phyloP scores from a whole-genome alignment of 2,113 vertebrate genomes.

The Sylvilagus bachmani region DNA sequence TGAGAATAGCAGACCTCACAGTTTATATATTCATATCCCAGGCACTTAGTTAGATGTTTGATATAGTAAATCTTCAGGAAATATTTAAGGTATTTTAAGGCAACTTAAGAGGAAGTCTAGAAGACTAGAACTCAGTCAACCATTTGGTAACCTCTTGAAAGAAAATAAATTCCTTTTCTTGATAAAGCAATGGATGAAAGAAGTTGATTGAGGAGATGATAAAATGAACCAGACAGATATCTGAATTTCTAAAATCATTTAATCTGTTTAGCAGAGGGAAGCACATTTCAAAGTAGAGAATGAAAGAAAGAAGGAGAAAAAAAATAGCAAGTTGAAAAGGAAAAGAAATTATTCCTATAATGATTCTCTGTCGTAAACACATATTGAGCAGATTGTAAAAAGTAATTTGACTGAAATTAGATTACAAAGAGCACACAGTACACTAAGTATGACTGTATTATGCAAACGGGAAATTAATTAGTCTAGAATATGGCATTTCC shows the following conservation, averaged over 20 bases:
- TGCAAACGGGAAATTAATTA: constrained; percentile 85
- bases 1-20: background rate
- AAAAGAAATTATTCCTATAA: constrained; percentile 72
- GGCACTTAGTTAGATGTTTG: background rate
- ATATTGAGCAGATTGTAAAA: constrained; percentile 86
- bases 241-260: background rate
- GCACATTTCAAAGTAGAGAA: constrained; percentile 72
- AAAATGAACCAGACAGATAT: background rate
- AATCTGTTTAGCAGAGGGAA: constrained; percentile 77
- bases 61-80: background rate
- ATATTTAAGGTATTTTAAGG: background rate
- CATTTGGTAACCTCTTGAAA: background rate
- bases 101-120: background rate
- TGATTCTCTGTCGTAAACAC: constrained; percentile 85
- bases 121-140: background rate
- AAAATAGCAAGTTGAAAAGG: constrained; percentile 72
- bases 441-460: constrained; percentile 81
- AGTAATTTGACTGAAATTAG: constrained; percentile 86
- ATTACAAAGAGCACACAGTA: constrained; percentile 84
- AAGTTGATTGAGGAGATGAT: background rate
- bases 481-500: constrained; percentile 73
- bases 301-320: background rate
- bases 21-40: background rate
- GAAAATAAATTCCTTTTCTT: constrained; percentile 11
- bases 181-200: background rate